Evolutionary conservation across 2,888 invertebrate species (phyloP), one percentile per base, ranked within the genome.

Genomic region (Saturnia pavonia): DNA sequence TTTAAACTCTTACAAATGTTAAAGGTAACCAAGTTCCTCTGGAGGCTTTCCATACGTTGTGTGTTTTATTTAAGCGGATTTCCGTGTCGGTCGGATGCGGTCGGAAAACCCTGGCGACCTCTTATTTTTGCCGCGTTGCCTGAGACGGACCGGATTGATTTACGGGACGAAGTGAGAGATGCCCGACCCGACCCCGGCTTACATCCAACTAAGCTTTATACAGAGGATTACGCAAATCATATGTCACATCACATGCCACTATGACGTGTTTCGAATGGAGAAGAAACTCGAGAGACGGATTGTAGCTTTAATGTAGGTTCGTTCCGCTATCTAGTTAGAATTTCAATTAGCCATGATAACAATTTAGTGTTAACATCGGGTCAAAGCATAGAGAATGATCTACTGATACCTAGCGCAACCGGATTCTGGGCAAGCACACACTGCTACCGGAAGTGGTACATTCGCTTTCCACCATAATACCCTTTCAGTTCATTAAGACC

Each of bases 101-200:
- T 77, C 72, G 78, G 72, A 71, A 74, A 80, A 77, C 71, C 74
- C 74, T 72, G 76, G 80, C 78, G 84, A 86, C 84, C 87, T 86
- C 85, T 89, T 89, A 89, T 89, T 91, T 90, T 87, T 88, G 87
- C 88, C 85, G 87, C 85, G 86, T 88, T 85, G 88, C 84, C 84
- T 87, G 86, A 89, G 86, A 88, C 82, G 83, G 80, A 81, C 76
- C 77, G 85, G 91, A 91, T 91, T 92, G 92, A 92, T 92, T 92
- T 92, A 92, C 88, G 89, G 87, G 86, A 84, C 85, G 86, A 87
- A 90, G 89, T 88, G 90, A 86, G 88, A 88, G 82, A 85, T 82
- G 83, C 81, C 83, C 83, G 78, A 83, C 82, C 85, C 85, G 82
- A 85, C 85, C 87, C 88, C 86, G 82, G 90, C 88, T 91, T 88